A percentile compares a stretch with the other conserved stretches of the same genome.
Conservation (phyloP, 2,113 vertebrate genomes). For the Corythaixoides concolor region DNA sequence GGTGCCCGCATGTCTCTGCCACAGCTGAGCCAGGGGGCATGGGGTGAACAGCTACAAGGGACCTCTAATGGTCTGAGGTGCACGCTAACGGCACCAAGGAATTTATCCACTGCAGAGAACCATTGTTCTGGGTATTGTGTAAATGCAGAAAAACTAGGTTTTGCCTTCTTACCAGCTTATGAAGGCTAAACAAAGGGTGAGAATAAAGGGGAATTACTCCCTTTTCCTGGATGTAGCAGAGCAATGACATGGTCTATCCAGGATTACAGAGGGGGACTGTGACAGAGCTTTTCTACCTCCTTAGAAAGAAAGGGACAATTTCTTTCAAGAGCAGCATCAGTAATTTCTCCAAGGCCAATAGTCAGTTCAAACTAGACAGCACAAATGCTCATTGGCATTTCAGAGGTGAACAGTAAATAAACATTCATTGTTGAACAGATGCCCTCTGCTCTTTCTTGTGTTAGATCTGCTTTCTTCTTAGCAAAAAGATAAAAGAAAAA, state of each 20-base stretch:
- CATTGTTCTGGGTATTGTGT: rapidly evolving
- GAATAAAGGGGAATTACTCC: background rate
- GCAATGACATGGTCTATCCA: background rate
- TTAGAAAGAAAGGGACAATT: background rate
- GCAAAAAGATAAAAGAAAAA: background rate
- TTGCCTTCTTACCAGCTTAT: background rate
- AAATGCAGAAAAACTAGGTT: background rate
- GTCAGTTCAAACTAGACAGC: conserved; percentile 36
- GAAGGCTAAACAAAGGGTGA: background rate
- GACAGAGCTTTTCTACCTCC: background rate
- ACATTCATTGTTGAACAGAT: conserved; percentile 7
- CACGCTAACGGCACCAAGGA: background rate
- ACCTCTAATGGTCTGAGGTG: background rate
- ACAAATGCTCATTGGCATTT: conserved; percentile 62
- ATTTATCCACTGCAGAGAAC: background rate
- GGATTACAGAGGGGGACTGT: background rate
- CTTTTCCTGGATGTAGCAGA: background rate
- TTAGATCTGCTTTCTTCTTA: background rate
- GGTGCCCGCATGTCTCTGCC: background rate
- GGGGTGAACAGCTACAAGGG: background rate
- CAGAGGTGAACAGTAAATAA: conserved; percentile 41
- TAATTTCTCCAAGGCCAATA: conserved; percentile 31
- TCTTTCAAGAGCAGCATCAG: background rate
- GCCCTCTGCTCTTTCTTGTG: background rate
- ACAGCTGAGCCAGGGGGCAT: background rate